Conservation (phyloP, 1,140 invertebrate genomes). For the Oreohelix idahoensis region DNA sequence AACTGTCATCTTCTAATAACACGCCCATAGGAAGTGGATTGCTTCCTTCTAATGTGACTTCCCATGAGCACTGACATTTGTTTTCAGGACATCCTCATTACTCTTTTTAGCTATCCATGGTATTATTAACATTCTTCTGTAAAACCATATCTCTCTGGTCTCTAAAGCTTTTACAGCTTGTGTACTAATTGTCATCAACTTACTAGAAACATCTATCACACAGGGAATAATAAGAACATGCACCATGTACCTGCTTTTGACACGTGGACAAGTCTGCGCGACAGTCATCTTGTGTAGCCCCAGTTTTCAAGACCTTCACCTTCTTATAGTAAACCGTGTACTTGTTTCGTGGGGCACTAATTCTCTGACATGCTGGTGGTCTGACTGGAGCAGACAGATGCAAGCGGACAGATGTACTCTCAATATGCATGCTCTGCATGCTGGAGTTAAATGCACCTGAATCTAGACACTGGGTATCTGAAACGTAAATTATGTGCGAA, state of each 20-base stretch:
- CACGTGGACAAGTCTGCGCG: slow-evolving; percentile 44
- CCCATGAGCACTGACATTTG: too few species aligned
- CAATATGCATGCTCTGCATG: slow-evolving; percentile 72
- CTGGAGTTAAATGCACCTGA: slow-evolving; percentile 75
- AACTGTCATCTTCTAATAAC: too few species aligned
- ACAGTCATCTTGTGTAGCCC: slow-evolving; percentile 46
- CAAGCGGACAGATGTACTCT: slow-evolving; percentile 79
- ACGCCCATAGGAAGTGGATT: too few species aligned
- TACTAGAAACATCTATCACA: too few species aligned
- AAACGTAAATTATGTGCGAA: not conserved
- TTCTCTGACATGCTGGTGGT: slow-evolving; percentile 76
- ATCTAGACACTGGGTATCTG: slow-evolving; percentile 79
- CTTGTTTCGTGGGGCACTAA: slow-evolving; percentile 79
- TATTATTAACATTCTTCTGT: too few species aligned
- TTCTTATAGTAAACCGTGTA: slow-evolving; percentile 81
- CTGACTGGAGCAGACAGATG: slow-evolving; percentile 77
- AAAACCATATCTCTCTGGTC: too few species aligned
- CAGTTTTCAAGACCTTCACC: slow-evolving; percentile 49
- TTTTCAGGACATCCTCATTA: too few species aligned
- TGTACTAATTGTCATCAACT: too few species aligned
- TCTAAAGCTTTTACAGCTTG: too few species aligned
- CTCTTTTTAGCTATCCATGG: too few species aligned
- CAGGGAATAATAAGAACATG: too few species aligned
- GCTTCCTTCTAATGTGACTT: too few species aligned
- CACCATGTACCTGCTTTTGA: slow-evolving; percentile 43